phyloP scores from a whole-genome alignment of 2,113 vertebrate genomes.

The Lophura nycthemera region DNA sequence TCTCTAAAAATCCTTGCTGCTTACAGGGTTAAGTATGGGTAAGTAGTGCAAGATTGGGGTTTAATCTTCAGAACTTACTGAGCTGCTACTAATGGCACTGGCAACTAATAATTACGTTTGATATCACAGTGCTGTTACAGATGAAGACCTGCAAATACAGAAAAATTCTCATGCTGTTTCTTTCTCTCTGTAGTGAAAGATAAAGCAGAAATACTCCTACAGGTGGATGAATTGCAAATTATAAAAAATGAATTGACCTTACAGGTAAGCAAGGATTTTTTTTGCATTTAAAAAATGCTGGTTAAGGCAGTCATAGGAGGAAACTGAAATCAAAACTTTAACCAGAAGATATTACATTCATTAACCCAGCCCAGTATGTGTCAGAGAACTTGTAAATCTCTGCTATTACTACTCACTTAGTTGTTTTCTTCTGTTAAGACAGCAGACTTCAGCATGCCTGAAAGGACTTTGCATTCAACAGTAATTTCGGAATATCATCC shows the following conservation, averaged over 20 bases:
- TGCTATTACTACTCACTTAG: background rate
- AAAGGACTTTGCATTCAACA: background rate
- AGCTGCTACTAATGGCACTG: background rate
- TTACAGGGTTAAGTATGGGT: background rate
- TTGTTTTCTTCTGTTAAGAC: background rate
- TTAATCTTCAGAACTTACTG: background rate
- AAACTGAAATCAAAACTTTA: background rate
- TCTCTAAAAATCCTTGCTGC: background rate
- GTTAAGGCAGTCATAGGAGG: background rate
- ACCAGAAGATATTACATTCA: background rate
- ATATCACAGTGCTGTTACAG: background rate
- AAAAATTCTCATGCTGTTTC: background rate
- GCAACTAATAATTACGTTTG: background rate
- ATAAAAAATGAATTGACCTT: conserved; percentile 93
- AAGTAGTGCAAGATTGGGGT: background rate
- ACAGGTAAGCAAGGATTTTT: conserved; percentile 80
- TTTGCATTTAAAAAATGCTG: background rate
- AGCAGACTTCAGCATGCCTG: background rate
- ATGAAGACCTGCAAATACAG: background rate
- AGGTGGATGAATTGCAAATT: conserved; percentile 89
- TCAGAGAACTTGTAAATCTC: background rate
- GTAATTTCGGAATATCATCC: background rate
- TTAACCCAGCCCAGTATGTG: background rate
- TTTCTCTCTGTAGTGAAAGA: conserved; percentile 88
- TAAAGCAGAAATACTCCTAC: conserved; percentile 93